Percentiles rank a stretch among this genome's conserved stretches.
These are phyloP conservation scores for Myocastor coypus DNA, from an alignment of 2,113 vertebrate species.

Conservation along the genomic window DNA sequence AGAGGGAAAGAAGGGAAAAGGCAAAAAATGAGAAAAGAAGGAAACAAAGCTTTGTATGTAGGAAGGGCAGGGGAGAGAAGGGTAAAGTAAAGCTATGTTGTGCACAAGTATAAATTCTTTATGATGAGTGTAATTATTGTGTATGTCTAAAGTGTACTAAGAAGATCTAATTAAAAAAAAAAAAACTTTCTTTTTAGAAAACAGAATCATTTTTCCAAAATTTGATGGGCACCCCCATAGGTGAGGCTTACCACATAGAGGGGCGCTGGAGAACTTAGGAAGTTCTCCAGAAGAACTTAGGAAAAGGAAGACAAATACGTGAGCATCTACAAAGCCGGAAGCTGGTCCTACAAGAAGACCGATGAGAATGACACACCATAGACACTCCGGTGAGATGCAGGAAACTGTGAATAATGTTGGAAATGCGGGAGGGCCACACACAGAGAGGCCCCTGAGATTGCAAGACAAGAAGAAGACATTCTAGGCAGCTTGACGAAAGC, in stretches of 20 bases:
- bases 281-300: constrained; percentile 18
- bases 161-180: not conserved
- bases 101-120: not conserved
- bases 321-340: not conserved
- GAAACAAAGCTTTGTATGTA: not conserved
- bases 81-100: not conserved
- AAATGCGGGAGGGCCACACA: not conserved
- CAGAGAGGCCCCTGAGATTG: not conserved
- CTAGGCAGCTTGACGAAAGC: not conserved
- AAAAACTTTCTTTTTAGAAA: constrained; percentile 2
- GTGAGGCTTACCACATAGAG: not conserved
- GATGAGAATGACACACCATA: not conserved
- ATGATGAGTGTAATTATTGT: not conserved
- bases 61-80: not conserved
- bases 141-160: not conserved
- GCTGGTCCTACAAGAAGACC: not conserved
- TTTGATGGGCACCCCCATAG: not conserved
- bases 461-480: not conserved
- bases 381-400: not conserved
- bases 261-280: not conserved
- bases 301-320: not conserved
- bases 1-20: not conserved
- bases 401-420: not conserved
- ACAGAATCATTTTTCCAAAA: not conserved
- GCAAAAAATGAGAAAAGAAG: not conserved